Evolutionary conservation across 2,888 invertebrate genomes (phyloP), one percentile per base, ranked within the genome.

Genomic region (Chrysodeixis includens): DNA sequence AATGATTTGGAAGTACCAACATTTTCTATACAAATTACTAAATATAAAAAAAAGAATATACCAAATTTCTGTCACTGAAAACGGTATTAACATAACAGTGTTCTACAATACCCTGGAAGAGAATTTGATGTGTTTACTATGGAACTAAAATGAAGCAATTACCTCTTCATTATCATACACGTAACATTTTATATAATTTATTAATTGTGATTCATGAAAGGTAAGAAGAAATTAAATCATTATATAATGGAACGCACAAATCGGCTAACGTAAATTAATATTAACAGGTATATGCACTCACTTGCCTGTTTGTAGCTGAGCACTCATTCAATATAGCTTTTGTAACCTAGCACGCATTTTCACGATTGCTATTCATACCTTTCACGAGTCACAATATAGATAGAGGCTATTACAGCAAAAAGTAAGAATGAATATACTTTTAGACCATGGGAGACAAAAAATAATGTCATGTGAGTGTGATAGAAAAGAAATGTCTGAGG

Each of bases 121-220:
- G 52, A 16, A 66, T 40, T 35, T 56, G 46, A 67, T 60, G 57
- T 59, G 16, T 44, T 74, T 62, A 69, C 71, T 65, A 71, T 71
- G 68, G 67, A 68, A 74, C 64, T 71, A 69, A 30, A 64, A 76
- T 79, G 70, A 76, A 74, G 74, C 60, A 64, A 68, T 68, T 76
- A 71, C 60, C 68, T 68, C 62, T 61, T 71, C 71, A 69, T 71
- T 71, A 69, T 71, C 59, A 71, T 66, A 71, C 83, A 83, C 84
- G 85, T 86, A 86, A 85, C 85, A 85, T 82, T 88, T 89, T 88
- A 86, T 83, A 84, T 89, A 88, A 88, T 86, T 86, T 77, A 71
- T 69, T 64, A 64, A 71, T 79, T 75, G 59, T 71, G 65, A 58
- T 68, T 71, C 46, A 49, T 68, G 62, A 72, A 78, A 83, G 86